Evolutionary conservation across 2,113 vertebrate genomes (phyloP).

Genomic region (Barbus barbus): DNA sequence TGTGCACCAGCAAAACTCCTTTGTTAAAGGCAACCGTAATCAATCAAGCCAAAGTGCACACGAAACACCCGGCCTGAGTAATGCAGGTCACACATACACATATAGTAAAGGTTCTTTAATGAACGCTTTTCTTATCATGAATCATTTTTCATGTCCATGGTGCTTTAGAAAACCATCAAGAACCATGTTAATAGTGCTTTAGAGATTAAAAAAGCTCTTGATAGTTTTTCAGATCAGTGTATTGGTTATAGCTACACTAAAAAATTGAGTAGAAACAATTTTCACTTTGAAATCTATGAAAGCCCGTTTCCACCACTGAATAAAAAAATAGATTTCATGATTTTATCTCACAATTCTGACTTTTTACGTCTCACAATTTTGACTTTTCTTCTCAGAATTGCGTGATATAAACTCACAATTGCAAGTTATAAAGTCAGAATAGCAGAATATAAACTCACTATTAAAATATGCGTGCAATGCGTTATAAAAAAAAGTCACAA

Average conservation of each 20-base stretch:
- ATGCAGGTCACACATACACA: background rate
- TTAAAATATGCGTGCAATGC: too few relatives aligned
- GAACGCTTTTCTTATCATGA: background rate
- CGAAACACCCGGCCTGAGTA: background rate
- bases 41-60: conserved; percentile 9
- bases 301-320: background rate
- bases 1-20: conserved; percentile 3
- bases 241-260: background rate
- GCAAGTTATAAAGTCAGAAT: too few relatives aligned
- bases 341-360: too few relatives aligned
- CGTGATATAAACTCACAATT: too few relatives aligned
- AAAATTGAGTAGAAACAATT: background rate
- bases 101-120: background rate
- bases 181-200: background rate
- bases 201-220: background rate
- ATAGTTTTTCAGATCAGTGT: background rate
- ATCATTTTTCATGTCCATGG: background rate
- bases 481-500: too few relatives aligned
- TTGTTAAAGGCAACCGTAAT: background rate
- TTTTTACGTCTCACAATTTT: too few relatives aligned
- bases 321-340: background rate
- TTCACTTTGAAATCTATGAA: background rate
- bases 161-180: background rate
- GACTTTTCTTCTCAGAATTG: too few relatives aligned
- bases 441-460: too few relatives aligned